Evolutionary conservation across 2,888 invertebrate genomes (phyloP).

Genomic region (Philereme vetulata): DNA sequence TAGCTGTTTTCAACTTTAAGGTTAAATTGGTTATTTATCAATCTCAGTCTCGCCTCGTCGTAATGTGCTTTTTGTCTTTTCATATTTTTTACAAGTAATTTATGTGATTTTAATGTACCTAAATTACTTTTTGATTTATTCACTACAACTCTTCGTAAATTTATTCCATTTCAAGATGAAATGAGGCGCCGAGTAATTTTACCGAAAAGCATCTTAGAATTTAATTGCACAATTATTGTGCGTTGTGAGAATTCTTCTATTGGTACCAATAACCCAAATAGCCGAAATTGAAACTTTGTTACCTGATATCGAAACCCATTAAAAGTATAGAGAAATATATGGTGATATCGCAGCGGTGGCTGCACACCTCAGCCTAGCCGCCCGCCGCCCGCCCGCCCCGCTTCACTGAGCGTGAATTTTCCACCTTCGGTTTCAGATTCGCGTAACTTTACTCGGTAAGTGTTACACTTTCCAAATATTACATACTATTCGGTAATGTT

Average conservation of each 20-base stretch:
- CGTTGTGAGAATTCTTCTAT: not conserved
- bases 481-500: constrained; percentile 76
- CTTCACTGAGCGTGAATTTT: constrained; percentile 78
- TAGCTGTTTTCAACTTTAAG: constrained; percentile 26
- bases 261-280: not conserved
- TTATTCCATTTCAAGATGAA: constrained; percentile 23
- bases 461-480: constrained; percentile 78
- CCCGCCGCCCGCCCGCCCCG: constrained; percentile 49
- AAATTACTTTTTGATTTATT: constrained; percentile 56
- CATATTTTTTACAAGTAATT: constrained; percentile 62
- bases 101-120: constrained; percentile 64
- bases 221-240: not conserved
- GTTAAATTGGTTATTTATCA: constrained; percentile 55
- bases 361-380: constrained; percentile 16
- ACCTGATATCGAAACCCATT: not conserved
- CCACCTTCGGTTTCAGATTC: constrained; percentile 80
- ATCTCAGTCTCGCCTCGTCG: constrained; percentile 50
- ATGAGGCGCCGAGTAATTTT: constrained; percentile 11
- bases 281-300: constrained; percentile 2
- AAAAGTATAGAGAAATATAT: not conserved
- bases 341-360: constrained; percentile 5
- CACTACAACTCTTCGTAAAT: constrained; percentile 29
- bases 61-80: constrained; percentile 69
- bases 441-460: constrained; percentile 74
- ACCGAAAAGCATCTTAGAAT: not conserved